Evolutionary conservation across 2,888 invertebrate species (phyloP).

Genomic region (Drosophila acutilabella): DNA sequence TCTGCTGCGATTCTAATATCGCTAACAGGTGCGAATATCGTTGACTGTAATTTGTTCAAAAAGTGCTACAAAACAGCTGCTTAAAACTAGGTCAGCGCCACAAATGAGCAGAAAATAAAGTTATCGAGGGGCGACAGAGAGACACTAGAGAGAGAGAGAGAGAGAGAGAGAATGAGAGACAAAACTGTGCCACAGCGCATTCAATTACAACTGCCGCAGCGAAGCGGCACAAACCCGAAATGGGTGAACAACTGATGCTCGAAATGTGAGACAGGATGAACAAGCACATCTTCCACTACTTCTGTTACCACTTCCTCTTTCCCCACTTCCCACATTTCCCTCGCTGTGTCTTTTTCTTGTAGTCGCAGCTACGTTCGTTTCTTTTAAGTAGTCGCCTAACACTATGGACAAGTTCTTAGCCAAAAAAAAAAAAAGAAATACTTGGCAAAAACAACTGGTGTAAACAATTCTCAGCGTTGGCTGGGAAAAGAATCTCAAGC

Average conservation of each 20-base stretch:
- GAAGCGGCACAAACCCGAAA: conserved; percentile 67
- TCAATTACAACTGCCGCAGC: conserved; percentile 61
- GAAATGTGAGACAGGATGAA: conserved; percentile 48
- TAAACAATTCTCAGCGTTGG: conserved; percentile 1
- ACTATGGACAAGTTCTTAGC: conserved; percentile 41
- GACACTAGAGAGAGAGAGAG: neutral
- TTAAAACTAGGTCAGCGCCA: conserved; percentile 52
- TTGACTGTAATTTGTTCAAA: conserved; percentile 47
- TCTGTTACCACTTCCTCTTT: conserved; percentile 1
- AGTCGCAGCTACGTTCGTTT: conserved; percentile 19
- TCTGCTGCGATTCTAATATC: conserved; percentile 43
- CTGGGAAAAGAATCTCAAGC: conserved; percentile 10
- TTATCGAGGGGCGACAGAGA: neutral
- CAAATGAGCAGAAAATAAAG: neutral
- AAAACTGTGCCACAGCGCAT: conserved; percentile 61
- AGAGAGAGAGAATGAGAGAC: neutral
- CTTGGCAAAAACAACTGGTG: conserved; percentile 4
- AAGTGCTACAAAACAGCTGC: conserved; percentile 31
- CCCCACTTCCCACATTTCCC: neutral
- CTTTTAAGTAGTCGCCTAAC: conserved; percentile 24
- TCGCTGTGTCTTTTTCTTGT: neutral
- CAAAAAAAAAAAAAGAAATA: conserved; percentile 4
- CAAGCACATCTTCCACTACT: conserved; percentile 13
- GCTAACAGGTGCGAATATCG: conserved; percentile 52
- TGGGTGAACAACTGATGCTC: conserved; percentile 35